Evolutionary conservation across 2,113 vertebrate genomes (phyloP), one percentile per base, ranked within the genome.

Genomic region (Notechis scutatus): DNA sequence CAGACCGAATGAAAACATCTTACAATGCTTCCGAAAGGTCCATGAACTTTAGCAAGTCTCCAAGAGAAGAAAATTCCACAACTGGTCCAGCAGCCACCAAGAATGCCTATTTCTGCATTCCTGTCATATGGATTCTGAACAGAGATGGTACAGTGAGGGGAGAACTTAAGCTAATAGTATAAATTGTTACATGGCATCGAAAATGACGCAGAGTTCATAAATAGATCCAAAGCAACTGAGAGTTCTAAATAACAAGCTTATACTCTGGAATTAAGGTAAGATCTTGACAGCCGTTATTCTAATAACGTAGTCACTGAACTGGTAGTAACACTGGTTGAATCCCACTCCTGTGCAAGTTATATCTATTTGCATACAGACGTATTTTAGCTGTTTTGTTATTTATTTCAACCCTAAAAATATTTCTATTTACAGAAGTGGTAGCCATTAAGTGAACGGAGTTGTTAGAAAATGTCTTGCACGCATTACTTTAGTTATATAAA

Each of bases 1-100:
- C 47, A 42, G 57, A 69, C 86, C 86, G 88, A 88, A 88, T 92
- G 86, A 92, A 92, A 92, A 92, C 57, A 92, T 92, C 23, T 88
- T 69, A 88, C 57, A 92, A 88, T 88, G 86, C n/a, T 88, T 92
- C 59, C 4, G 14, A 92, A 92, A 88, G 81, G 42, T 87, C 85
- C 85, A 23, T n/a, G 42, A 29, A 87, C 91, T 88, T 92, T 88
- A 88, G 86, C 59, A 92, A 69, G 59, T 69, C n/a, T 88, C 57
- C 59, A 92, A 55, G 59, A n/a, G 23, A 92, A 92, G 47, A 61
- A 69, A 74, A 34, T 42, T 88, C 86, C 23, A 1, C 88, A 88
- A 55, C n/a, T 88, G 59, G 57, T 21, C 54, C 86, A 88, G 47
- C 57, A 50, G 91, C 21, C n/a, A 92, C 47, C 59, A 92, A 64